Percentiles rank a stretch among this genome's conserved stretches.
These are phyloP conservation scores for Sebastes taczanowskii DNA, from an alignment of 2,797 vertebrate species.

Conservation along the genomic window DNA sequence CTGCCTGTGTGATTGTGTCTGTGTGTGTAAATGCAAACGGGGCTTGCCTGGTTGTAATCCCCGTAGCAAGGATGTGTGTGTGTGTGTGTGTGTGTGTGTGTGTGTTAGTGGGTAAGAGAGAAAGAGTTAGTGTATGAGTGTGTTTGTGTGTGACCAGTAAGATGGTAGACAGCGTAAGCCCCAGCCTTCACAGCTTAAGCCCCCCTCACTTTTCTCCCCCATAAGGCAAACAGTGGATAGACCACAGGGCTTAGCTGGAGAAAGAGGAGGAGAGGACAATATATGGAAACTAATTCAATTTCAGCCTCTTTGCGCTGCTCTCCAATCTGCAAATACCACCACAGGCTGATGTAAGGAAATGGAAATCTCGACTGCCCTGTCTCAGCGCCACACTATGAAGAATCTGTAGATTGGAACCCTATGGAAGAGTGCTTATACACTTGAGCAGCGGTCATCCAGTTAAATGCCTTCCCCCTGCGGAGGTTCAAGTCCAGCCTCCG, in stretches of 20 bases:
- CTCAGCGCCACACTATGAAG: slow-evolving; percentile 37
- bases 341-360: slow-evolving; percentile 74
- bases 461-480: slow-evolving; percentile 43
- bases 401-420: slow-evolving; percentile 64
- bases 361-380: slow-evolving; percentile 66
- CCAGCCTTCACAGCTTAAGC: slow-evolving; percentile 75
- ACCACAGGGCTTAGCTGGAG: slow-evolving; percentile 75
- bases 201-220: slow-evolving; percentile 71
- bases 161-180: slow-evolving; percentile 71
- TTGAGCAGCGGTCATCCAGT: slow-evolving; percentile 47
- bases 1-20: slow-evolving; percentile 31
- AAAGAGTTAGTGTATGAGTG: slow-evolving; percentile 16
- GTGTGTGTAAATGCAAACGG: slow-evolving; percentile 50
- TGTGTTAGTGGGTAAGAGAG: slow-evolving; percentile 31
- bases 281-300: slow-evolving; percentile 85
- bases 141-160: slow-evolving; percentile 63
- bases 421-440: slow-evolving; percentile 62
- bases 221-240: slow-evolving; percentile 80
- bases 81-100: slow-evolving; percentile 10
- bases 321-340: slow-evolving; percentile 77
- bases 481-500: slow-evolving; percentile 42
- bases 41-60: slow-evolving; percentile 55
- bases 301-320: slow-evolving; percentile 66
- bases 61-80: slow-evolving; percentile 6
- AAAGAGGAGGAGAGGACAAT: slow-evolving; percentile 76